Base-by-base conservation (phyloP, 2,888 invertebrate genomes). In the Lordiphosa fenestrarum region DNA sequence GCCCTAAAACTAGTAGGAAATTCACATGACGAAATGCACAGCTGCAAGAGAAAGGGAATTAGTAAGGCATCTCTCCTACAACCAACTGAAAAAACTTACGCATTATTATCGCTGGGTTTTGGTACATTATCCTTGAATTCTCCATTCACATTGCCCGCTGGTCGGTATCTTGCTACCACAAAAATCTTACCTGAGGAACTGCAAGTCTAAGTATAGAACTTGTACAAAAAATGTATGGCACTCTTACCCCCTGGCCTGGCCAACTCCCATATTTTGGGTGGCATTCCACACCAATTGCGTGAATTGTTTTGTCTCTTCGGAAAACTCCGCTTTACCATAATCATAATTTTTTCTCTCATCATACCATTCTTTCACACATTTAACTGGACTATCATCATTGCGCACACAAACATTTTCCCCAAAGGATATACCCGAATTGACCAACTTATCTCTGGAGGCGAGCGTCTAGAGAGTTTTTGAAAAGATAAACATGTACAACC, bases 31-130 rank as follows among this genome's bases (percentile, higher is more conserved):
- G 42, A 64, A 47, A 25, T 21, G 3, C 21, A 5, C 7, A 7
- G 7, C 36, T 47, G 10, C 48, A 51, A 69, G 54, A 59, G 50
- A 47, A 38, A 12, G 36, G n/a, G n/a, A 2, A 9, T 10, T 30
- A 2, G 10, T 30, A 30, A 30, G 4, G 10, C 30, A 9, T 30
- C 9, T 10, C 10, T 30, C 1, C 15, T 2, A 15, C 15, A 15
- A 15, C 15, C 4, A 30, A 7, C 0, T 3, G 4, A 1, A 4
- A 25, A 7, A 30, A 9, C 30, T 30, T 30, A 30, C 30, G 4
- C 10, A 30, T 30, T 30, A 2, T 10, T 30, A 0, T 9, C 3
- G 30, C 9, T 40, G 4, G n/a, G 6, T 4, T n/a, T 6, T 25
- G 41, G 41, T 7, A 41, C 41, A 41, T 41, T 41, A 2, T 25